phyloP scores from a whole-genome alignment of 2,113 vertebrate genomes.

The Gobiocypris rarus region DNA sequence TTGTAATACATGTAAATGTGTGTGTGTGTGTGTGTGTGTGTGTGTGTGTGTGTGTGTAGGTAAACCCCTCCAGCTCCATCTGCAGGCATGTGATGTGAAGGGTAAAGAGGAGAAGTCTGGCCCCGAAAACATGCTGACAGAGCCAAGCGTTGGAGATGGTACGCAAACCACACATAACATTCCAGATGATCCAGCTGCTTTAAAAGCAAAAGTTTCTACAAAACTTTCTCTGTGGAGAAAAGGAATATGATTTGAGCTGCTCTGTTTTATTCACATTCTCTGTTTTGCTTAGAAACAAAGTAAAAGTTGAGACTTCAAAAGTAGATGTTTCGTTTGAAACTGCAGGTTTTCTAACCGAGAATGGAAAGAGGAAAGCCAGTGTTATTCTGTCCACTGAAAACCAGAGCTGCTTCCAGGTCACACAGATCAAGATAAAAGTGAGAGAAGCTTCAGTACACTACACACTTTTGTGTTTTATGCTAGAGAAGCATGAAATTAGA shows the following conservation, averaged over 20 bases:
- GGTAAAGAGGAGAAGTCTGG: slow-evolving; percentile 97
- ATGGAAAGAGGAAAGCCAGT: slow-evolving; percentile 89
- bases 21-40: slow-evolving; percentile 25
- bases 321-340: neutral
- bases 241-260: neutral
- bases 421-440: slow-evolving; percentile 95
- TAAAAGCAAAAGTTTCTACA: neutral
- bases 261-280: neutral
- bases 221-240: neutral
- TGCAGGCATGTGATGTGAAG: slow-evolving; percentile 96
- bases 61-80: slow-evolving; percentile 85
- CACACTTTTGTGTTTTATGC: neutral
- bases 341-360: slow-evolving; percentile 94
- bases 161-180: slow-evolving; percentile 39
- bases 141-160: slow-evolving; percentile 92
- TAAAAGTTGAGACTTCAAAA: neutral
- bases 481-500: neutral
- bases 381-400: slow-evolving; percentile 91
- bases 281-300: neutral
- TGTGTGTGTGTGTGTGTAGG: slow-evolving; percentile 72
- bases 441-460: slow-evolving; percentile 46
- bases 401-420: slow-evolving; percentile 92
- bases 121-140: slow-evolving; percentile 90
- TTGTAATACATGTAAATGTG: neutral
- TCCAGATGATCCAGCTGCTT: neutral